Percentiles rank a stretch among this genome's conserved stretches.
These are phyloP conservation scores for Temnothorax unifasciatus DNA, from an alignment of 2,888 invertebrate genomes.

Conservation along the genomic window DNA sequence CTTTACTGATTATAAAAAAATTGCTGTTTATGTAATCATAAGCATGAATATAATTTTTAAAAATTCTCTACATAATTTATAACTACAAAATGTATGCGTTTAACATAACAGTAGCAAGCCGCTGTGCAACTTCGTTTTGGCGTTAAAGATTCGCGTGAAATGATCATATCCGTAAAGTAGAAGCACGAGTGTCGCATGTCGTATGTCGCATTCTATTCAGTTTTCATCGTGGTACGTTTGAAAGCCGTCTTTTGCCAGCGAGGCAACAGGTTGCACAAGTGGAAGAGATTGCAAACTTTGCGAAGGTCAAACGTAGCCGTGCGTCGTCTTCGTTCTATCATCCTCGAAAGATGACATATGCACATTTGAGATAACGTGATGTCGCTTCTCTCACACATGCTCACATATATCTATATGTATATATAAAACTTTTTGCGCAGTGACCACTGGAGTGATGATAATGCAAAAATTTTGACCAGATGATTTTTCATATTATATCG, in stretches of 20 bases:
- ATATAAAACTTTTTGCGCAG: not conserved
- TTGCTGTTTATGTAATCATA: not conserved
- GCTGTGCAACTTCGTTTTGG: not conserved
- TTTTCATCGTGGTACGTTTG: slow-evolving; percentile 51
- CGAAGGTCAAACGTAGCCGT: slow-evolving; percentile 61
- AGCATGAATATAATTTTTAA: not conserved
- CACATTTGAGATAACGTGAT: slow-evolving; percentile 18
- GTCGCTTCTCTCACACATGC: not conserved
- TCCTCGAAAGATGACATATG: slow-evolving; percentile 22
- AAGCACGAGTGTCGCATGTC: slow-evolving; percentile 16
- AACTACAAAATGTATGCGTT: not conserved
- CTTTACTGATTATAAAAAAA: not conserved
- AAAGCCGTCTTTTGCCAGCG: slow-evolving; percentile 60
- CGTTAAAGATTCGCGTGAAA: slow-evolving; percentile 19
- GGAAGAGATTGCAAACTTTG: slow-evolving; percentile 67
- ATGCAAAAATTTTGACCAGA: not conserved
- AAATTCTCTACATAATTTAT: not conserved
- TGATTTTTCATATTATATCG: not conserved
- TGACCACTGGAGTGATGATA: not conserved
- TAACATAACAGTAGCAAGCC: not conserved
- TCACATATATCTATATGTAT: not conserved
- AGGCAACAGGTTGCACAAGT: slow-evolving; percentile 74
- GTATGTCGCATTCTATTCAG: slow-evolving; percentile 34
- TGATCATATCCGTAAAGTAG: slow-evolving; percentile 8
- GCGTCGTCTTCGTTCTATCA: slow-evolving; percentile 64